Evolutionary conservation across 2,888 invertebrate genomes (phyloP).

Genomic region (Acleris holmiana): DNA sequence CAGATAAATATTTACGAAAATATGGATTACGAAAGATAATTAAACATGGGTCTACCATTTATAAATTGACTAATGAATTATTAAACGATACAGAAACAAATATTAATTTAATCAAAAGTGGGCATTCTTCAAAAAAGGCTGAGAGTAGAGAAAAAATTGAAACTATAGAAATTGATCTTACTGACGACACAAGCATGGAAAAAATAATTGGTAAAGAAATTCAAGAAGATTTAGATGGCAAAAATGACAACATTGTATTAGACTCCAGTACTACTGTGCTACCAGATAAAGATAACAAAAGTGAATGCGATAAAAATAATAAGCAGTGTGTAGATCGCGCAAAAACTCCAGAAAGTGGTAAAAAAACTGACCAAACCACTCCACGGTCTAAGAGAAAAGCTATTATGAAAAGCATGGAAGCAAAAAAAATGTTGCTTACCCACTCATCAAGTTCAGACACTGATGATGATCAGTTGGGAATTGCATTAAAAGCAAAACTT

Average conservation of each 20-base stretch:
- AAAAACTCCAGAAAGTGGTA: conserved; percentile 40
- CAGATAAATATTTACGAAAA: conserved; percentile 50
- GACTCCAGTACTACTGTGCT: conserved; percentile 35
- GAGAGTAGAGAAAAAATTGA: conserved; percentile 1
- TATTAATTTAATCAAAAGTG: background rate
- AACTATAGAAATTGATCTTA: background rate
- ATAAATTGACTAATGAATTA: conserved; percentile 44
- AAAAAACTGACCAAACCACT: conserved; percentile 44
- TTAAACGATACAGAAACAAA: conserved; percentile 29
- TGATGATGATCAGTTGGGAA: conserved; percentile 61
- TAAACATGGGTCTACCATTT: conserved; percentile 51
- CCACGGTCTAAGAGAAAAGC: conserved; percentile 57
- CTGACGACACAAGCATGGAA: conserved; percentile 15
- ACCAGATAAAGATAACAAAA: conserved; percentile 24
- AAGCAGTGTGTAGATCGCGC: background rate
- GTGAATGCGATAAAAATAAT: conserved; percentile 5
- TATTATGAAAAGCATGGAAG: conserved; percentile 65
- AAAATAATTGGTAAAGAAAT: conserved; percentile 18
- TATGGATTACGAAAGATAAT: conserved; percentile 59
- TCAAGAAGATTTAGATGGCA: background rate
- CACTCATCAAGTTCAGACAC: conserved; percentile 72
- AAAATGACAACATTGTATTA: no score
- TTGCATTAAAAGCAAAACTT: conserved; percentile 55
- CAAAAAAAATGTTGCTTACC: conserved; percentile 64
- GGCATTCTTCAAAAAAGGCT: conserved; percentile 2